These are phyloP conservation scores for Dysmachus trigonus DNA, from an alignment of 2,888 invertebrate species.

Conservation along the genomic window DNA sequence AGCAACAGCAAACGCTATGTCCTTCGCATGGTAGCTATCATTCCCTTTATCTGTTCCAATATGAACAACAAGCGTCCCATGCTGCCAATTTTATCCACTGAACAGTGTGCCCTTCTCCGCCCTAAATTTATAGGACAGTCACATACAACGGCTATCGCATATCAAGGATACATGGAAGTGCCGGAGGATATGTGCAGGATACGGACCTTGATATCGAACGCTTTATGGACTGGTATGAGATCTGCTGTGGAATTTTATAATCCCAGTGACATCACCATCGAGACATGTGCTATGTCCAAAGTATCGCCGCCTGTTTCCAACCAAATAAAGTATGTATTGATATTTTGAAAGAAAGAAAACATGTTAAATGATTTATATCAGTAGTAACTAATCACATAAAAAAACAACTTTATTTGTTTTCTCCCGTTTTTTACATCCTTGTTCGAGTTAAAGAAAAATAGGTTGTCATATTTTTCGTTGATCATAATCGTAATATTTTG, in stretches of 20 bases:
- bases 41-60: neutral
- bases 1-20: neutral
- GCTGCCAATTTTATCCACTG: neutral
- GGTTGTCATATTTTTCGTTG: no score
- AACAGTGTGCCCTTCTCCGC: neutral
- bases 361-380: no score
- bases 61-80: neutral
- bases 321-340: neutral
- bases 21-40: neutral
- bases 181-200: neutral
- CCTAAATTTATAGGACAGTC: neutral
- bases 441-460: no score
- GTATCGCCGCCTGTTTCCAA: neutral
- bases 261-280: conserved; percentile 1
- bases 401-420: no score
- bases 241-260: neutral
- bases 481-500: no score
- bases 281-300: neutral
- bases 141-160: neutral
- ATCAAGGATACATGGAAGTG: neutral
- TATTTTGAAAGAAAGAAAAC: neutral
- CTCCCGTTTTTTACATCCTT: no score
- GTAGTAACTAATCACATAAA: no score
- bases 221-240: neutral
- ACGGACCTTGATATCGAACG: neutral